Evolutionary conservation across 2,888 invertebrate species (phyloP).

Genomic region (Agriotes lineatus): DNA sequence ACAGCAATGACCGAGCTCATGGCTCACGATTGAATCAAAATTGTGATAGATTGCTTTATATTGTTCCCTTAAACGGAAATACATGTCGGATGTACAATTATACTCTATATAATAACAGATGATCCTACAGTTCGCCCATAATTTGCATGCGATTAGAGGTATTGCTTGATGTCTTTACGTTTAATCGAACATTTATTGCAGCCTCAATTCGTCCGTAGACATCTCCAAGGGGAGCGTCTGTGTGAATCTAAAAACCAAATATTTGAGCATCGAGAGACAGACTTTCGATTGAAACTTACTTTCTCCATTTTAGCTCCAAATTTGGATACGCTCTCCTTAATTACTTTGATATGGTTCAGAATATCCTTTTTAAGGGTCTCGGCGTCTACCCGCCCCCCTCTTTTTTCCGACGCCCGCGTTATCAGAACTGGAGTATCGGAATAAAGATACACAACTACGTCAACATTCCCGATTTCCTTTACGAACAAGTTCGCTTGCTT

Average conservation of each 20-base stretch:
- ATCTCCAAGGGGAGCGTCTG: constrained; percentile 49
- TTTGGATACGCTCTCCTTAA: constrained; percentile 50
- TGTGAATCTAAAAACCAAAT: constrained; percentile 50
- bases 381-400: constrained; percentile 26
- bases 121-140: too few species aligned
- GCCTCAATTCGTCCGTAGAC: constrained; percentile 56
- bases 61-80: constrained; percentile 5
- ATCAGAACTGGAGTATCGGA: constrained; percentile 53
- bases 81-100: constrained; percentile 17
- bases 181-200: constrained; percentile 52
- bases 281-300: too few species aligned
- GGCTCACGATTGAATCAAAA: not conserved
- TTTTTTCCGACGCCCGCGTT: constrained; percentile 39
- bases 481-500: constrained; percentile 60
- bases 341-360: constrained; percentile 52
- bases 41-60: not conserved
- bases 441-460: constrained; percentile 57
- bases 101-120: too few species aligned
- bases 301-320: constrained; percentile 52
- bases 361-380: constrained; percentile 46
- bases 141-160: too few species aligned
- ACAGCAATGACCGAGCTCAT: not conserved
- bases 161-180: constrained; percentile 35
- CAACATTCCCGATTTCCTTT: constrained; percentile 59
- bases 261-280: too few species aligned